phyloP scores from a whole-genome alignment of 2,113 vertebrate genomes.

The Tympanuchus pallidicinctus region DNA sequence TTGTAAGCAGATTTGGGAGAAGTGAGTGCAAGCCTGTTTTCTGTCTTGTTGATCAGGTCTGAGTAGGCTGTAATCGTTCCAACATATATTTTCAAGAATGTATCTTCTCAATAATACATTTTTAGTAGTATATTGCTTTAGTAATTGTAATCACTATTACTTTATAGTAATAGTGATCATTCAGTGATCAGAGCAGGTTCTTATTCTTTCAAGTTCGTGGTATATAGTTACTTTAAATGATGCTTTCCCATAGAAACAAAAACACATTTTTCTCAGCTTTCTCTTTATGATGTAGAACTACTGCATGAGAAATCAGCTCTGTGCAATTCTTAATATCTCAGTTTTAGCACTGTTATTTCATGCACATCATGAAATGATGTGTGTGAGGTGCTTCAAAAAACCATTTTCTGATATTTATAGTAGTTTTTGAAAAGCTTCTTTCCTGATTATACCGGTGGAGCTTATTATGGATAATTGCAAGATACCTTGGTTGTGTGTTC shows the following conservation, averaged over 20 bases:
- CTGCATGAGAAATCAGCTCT: background rate
- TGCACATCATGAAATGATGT: background rate
- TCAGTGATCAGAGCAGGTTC: background rate
- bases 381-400: background rate
- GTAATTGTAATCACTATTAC: background rate
- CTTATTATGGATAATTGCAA: background rate
- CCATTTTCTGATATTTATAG: background rate
- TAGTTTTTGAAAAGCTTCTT: background rate
- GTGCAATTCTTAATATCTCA: background rate
- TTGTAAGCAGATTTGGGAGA: background rate
- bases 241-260: background rate
- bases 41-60: background rate
- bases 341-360: background rate
- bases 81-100: background rate
- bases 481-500: fast-evolving
- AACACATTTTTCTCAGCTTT: background rate
- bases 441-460: background rate
- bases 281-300: background rate
- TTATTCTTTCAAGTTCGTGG: background rate
- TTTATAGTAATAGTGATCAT: background rate
- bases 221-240: background rate
- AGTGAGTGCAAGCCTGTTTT: background rate
- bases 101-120: background rate
- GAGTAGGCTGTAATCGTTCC: background rate
- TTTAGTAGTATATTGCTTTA: background rate